Percentiles rank a stretch among this genome's conserved stretches.
Evolutionary conservation across 1,140 invertebrate species (phyloP).

Genomic region (Dendrolimus punctatus): DNA sequence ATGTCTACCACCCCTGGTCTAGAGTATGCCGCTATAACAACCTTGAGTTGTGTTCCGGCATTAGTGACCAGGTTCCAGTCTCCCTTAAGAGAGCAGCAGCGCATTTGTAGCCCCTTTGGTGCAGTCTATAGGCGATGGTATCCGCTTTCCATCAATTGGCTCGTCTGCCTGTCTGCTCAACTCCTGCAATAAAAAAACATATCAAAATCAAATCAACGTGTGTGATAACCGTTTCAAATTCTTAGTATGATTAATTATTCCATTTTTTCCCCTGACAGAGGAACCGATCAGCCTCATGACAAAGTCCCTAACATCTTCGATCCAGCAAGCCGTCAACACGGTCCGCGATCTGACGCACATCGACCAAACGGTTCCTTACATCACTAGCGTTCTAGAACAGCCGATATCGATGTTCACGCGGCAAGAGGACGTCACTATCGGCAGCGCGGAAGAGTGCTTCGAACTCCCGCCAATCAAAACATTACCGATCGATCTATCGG

Average conservation of each 20-base stretch:
- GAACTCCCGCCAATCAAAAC: slow-evolving; percentile 60
- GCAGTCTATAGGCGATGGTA: no score
- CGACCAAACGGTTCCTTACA: slow-evolving; percentile 48
- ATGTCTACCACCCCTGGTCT: no score
- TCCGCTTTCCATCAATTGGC: no score
- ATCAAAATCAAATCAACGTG: not conserved
- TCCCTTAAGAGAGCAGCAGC: no score
- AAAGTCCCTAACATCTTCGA: slow-evolving; percentile 53
- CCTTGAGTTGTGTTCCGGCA: no score
- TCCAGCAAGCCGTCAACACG: slow-evolving; percentile 60
- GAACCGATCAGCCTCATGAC: slow-evolving; percentile 55
- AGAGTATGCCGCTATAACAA: no score
- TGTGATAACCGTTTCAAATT: no score
- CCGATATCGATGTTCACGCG: slow-evolving; percentile 43
- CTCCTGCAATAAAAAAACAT: not conserved
- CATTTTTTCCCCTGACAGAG: slow-evolving; percentile 24
- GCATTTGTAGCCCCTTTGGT: no score
- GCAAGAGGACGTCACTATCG: slow-evolving; percentile 30
- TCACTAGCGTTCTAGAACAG: slow-evolving; percentile 50
- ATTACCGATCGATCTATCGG: slow-evolving; percentile 46
- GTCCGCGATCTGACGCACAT: slow-evolving; percentile 52
- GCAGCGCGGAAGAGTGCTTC: slow-evolving; percentile 63
- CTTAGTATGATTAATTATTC: not conserved
- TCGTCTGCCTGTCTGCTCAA: no score
- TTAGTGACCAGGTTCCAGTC: no score